Evolutionary conservation across 2,797 vertebrate genomes (phyloP).

Genomic region (Neosilurus mollespiculum): DNA sequence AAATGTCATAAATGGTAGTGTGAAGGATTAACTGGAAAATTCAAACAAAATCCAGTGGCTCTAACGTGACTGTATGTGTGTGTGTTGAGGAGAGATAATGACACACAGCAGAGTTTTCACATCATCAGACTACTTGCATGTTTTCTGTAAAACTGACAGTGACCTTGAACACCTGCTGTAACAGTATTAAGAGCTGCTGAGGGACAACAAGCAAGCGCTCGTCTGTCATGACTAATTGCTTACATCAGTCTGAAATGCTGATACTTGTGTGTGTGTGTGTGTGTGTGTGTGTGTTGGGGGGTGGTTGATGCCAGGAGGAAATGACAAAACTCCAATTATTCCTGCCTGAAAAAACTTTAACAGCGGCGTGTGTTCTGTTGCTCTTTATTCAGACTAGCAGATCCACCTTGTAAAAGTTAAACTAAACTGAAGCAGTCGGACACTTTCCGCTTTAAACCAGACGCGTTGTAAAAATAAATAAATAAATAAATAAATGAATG

Average conservation of each 20-base stretch:
- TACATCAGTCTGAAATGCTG: background rate
- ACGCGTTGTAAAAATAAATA: background rate
- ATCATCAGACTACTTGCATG: slow-evolving; percentile 20
- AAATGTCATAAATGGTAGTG: background rate
- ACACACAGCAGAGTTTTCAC: background rate
- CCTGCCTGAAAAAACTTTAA: background rate
- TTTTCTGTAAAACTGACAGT: background rate
- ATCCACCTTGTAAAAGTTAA: background rate
- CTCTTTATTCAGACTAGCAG: background rate
- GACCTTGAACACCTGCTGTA: slow-evolving; percentile 23
- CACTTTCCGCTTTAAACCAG: background rate
- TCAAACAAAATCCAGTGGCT: background rate
- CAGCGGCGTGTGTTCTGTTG: background rate
- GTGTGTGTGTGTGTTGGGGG: background rate
- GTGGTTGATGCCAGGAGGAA: background rate
- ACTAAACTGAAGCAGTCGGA: background rate
- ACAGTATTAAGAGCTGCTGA: slow-evolving; percentile 15
- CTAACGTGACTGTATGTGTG: background rate
- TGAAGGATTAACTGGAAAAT: background rate
- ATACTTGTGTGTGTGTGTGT: background rate
- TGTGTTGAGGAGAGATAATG: background rate
- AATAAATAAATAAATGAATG: too few relatives aligned
- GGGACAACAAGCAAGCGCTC: slow-evolving; percentile 27
- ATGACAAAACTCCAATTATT: slow-evolving; percentile 1
- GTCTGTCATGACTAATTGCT: slow-evolving; percentile 19